Base-by-base conservation (phyloP, 2,888 invertebrate genomes). In the Ditula angustiorana region DNA sequence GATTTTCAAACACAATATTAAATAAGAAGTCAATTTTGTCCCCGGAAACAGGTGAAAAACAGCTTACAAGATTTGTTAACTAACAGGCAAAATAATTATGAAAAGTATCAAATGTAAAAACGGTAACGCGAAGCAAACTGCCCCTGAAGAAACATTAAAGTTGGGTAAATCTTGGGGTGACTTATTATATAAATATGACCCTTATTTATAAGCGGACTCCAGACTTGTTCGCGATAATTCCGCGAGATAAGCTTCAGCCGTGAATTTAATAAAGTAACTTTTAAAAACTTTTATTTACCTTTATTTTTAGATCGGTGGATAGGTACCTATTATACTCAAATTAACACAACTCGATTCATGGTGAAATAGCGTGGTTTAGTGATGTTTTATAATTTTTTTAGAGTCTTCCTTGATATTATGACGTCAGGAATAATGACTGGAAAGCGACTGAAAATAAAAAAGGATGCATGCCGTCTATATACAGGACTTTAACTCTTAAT, bases 131-230 rank as follows among this genome's bases (percentile, higher is more conserved):
- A 71, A 61, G 63, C 10, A 46, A 41, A 24, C 44, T 47, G n/a
- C 55, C 52, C 64, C 65, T 60, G 69, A 66, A 66, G 75, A 74
- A 78, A 73, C 77, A 79, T 78, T 76, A 78, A 79, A 78, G 73
- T 79, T 75, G 65, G 69, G 74, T 73, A 78, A 83, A 81, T 80
- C 77, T 76, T 69, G 71, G 71, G 74, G 78, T 71, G 73, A 78
- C 79, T 79, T 80, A 78, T 79, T 80, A 75, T 76, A 77, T 76
- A 74, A 80, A 82, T 79, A 81, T 82, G 79, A 70, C 76, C 76
- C 74, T 82, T 84, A 83, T 83, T 85, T 81, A 83, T 80, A 78
- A 74, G 72, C 69, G 66, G 81, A 80, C 75, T 80, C 73, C 68
- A 72, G 75, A 78, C 71, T 79, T 74, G 71, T 74, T 77, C 66